phyloP scores from a whole-genome alignment of 1,140 invertebrate genomes.

The Saccostrea glomerata region DNA sequence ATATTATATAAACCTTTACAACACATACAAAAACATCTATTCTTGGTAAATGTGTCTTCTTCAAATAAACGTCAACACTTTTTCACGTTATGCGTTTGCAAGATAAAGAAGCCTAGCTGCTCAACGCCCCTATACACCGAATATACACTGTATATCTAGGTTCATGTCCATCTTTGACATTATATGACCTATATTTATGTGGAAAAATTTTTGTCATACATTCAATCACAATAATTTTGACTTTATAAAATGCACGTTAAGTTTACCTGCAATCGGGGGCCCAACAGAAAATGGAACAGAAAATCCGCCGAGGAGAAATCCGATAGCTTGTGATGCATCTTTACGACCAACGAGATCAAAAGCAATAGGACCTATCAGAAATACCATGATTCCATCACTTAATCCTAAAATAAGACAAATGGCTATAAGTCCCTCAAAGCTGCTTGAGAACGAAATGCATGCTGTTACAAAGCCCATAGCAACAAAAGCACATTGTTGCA shows the following conservation, averaged over 20 bases:
- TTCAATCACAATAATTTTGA: not conserved
- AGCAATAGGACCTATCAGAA: slow-evolving; percentile 93
- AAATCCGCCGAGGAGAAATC: slow-evolving; percentile 91
- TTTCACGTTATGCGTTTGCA: too few relatives aligned
- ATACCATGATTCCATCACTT: slow-evolving; percentile 95
- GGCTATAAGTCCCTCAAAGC: slow-evolving; percentile 85
- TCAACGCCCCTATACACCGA: too few relatives aligned
- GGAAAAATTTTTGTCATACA: too few relatives aligned
- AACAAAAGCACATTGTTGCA: slow-evolving; percentile 91
- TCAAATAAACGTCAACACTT: too few relatives aligned
- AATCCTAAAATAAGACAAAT: slow-evolving; percentile 90
- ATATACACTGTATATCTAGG: too few relatives aligned
- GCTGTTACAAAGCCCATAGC: slow-evolving; percentile 90
- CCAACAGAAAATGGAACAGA: slow-evolving; percentile 92
- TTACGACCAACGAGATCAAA: slow-evolving; percentile 92
- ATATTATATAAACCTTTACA: too few relatives aligned
- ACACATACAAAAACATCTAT: too few relatives aligned
- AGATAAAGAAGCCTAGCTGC: too few relatives aligned
- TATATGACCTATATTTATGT: too few relatives aligned
- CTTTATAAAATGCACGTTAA: not conserved
- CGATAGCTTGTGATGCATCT: slow-evolving; percentile 93
- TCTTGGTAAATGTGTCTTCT: too few relatives aligned
- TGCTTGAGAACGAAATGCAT: slow-evolving; percentile 85
- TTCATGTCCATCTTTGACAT: too few relatives aligned
- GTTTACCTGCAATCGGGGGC: slow-evolving; percentile 88